These are phyloP conservation scores for Drosophila prolongata DNA, from an alignment of 2,888 invertebrate species.

Conservation along the genomic window DNA sequence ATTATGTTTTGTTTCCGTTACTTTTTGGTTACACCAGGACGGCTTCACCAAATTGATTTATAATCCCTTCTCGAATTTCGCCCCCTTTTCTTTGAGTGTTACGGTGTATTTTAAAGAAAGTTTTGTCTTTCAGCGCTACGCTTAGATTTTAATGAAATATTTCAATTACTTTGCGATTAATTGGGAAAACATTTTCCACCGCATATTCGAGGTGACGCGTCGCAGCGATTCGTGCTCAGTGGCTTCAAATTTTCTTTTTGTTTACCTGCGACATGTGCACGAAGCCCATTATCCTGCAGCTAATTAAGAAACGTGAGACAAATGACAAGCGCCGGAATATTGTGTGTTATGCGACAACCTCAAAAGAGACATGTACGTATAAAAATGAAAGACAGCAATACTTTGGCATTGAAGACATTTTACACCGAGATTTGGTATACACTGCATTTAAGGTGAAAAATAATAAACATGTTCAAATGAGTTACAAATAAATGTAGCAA, in stretches of 20 bases:
- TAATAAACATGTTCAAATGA: too few species aligned
- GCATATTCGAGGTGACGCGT: conserved; percentile 42
- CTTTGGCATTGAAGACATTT: conserved; percentile 5
- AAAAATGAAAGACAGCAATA: conserved; percentile 18
- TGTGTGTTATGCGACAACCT: conserved; percentile 45
- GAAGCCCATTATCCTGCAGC: conserved; percentile 66
- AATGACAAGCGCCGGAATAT: conserved; percentile 74
- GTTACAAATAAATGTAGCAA: background rate
- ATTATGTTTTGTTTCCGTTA: conserved; percentile 38
- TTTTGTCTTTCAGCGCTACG: conserved; percentile 16
- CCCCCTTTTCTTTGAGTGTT: conserved; percentile 29
- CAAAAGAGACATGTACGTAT: conserved; percentile 31
- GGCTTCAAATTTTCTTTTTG: conserved; percentile 41
- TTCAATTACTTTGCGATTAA: conserved; percentile 78
- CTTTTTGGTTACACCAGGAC: conserved; percentile 58
- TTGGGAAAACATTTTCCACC: conserved; percentile 50
- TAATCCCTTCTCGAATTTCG: conserved; percentile 68
- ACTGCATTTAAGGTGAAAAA: background rate
- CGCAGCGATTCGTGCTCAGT: conserved; percentile 26
- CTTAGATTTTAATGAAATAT: conserved; percentile 66
- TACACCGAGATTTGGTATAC: background rate
- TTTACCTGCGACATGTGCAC: conserved; percentile 65
- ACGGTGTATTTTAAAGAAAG: conserved; percentile 34
- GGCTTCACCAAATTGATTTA: conserved; percentile 76
- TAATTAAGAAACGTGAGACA: conserved; percentile 81